Percentiles rank a stretch among this genome's conserved stretches.
These are phyloP conservation scores for Salvelinus namaycush DNA, from an alignment of 2,113 vertebrate genomes.

Conservation along the genomic window DNA sequence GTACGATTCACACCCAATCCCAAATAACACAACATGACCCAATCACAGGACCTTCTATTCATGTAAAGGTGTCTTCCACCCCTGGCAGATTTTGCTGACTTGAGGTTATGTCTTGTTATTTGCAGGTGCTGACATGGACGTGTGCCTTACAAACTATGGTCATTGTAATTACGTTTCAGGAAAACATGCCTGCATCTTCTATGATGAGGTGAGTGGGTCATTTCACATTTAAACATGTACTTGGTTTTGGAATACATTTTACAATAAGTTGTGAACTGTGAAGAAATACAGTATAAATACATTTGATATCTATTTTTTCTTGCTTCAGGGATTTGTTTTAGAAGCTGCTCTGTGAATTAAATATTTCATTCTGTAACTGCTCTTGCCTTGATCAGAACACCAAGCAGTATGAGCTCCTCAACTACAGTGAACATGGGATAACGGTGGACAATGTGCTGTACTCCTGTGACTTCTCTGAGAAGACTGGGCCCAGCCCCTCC, in stretches of 20 bases:
- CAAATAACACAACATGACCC: not conserved
- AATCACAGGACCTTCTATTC: not conserved
- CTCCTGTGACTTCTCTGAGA: conserved; percentile 98
- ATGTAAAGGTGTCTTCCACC: not conserved
- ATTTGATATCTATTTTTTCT: no score
- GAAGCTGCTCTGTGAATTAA: not conserved
- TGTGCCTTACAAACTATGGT: conserved; percentile 99
- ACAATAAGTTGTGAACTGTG: not conserved
- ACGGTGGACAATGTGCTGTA: conserved; percentile 97
- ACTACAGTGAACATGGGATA: conserved; percentile 98
- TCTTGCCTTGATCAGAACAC: conserved; percentile 82
- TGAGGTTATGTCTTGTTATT: not conserved
- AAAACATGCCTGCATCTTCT: conserved; percentile 98
- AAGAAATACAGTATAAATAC: no score
- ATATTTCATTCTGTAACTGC: not conserved
- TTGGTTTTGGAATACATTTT: not conserved
- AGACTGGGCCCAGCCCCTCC: conserved; percentile 80
- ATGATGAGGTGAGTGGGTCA: conserved; percentile 86
- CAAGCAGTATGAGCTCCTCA: conserved; percentile 98
- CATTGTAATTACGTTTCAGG: conserved; percentile 97
- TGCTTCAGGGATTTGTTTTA: no score
- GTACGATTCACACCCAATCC: conserved; percentile 69
- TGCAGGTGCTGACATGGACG: conserved; percentile 97
- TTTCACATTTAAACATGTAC: not conserved
- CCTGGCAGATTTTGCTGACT: not conserved